Conservation (phyloP, 2,113 vertebrate species). For the Uria lomvia region DNA sequence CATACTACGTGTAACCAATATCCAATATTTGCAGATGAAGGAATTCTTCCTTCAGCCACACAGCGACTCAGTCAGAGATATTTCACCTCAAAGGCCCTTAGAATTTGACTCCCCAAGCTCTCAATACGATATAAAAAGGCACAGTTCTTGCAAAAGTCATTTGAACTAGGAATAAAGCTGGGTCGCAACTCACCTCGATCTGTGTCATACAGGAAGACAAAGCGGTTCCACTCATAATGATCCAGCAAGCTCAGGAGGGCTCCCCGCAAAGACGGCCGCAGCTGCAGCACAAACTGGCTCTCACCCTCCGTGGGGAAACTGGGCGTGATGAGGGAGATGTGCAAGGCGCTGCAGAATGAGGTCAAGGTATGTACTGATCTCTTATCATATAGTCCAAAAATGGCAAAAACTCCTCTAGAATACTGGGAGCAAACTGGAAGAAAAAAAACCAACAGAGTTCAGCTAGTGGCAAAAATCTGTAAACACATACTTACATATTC, state of each 20-base stretch:
- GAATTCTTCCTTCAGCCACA: neutral
- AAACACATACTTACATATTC: neutral
- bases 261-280: slow-evolving; percentile 90
- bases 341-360: slow-evolving; percentile 97
- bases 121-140: neutral
- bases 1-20: neutral
- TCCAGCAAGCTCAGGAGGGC: slow-evolving; percentile 91
- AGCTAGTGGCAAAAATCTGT: neutral
- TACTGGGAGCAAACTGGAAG: slow-evolving; percentile 97
- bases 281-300: slow-evolving; percentile 95
- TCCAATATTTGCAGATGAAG: neutral
- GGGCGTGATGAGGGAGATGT: slow-evolving; percentile 97
- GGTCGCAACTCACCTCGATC: slow-evolving; percentile 84
- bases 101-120: neutral
- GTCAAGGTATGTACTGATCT: slow-evolving; percentile 97
- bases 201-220: slow-evolving; percentile 97
- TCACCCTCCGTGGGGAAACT: slow-evolving; percentile 96
- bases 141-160: neutral
- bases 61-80: neutral
- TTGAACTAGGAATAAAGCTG: neutral
- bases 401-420: slow-evolving; percentile 96
- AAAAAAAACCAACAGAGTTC: neutral
- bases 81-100: neutral
- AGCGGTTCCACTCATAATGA: slow-evolving; percentile 95
- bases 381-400: slow-evolving; percentile 98